These are phyloP conservation scores for Rhadina sibilatrix DNA, from an alignment of 2,113 vertebrate species.

Conservation along the genomic window DNA sequence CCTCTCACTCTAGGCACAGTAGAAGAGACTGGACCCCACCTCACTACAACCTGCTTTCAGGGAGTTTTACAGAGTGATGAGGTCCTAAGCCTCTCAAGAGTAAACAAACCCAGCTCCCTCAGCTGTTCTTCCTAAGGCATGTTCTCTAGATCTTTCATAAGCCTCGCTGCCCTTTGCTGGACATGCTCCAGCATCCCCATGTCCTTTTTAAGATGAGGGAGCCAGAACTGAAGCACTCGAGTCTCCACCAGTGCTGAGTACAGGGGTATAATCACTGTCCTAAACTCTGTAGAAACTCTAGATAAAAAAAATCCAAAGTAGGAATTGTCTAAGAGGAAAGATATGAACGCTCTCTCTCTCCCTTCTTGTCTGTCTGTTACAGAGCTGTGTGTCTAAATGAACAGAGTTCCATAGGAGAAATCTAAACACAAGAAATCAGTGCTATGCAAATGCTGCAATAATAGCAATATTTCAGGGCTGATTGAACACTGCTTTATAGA, in stretches of 20 bases:
- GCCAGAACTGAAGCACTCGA: background rate
- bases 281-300: background rate
- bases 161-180: background rate
- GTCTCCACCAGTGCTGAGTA: background rate
- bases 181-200: background rate
- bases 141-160: background rate
- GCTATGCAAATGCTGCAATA: background rate
- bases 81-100: background rate
- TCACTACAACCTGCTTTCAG: background rate
- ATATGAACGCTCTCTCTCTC: background rate
- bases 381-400: background rate
- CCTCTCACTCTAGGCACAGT: background rate
- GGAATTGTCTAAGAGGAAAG: background rate
- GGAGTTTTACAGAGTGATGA: background rate
- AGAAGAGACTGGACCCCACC: background rate
- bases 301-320: background rate
- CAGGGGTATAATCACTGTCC: too few relatives aligned
- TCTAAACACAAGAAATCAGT: background rate
- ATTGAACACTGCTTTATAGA: background rate
- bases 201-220: background rate
- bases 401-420: background rate
- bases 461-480: background rate
- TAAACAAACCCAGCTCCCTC: background rate
- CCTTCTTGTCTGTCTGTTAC: background rate
- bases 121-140: too few relatives aligned